Evolutionary conservation across 2,797 vertebrate species (phyloP), one percentile per base, ranked within the genome.

Genomic region (Neosilurus mollespiculum): DNA sequence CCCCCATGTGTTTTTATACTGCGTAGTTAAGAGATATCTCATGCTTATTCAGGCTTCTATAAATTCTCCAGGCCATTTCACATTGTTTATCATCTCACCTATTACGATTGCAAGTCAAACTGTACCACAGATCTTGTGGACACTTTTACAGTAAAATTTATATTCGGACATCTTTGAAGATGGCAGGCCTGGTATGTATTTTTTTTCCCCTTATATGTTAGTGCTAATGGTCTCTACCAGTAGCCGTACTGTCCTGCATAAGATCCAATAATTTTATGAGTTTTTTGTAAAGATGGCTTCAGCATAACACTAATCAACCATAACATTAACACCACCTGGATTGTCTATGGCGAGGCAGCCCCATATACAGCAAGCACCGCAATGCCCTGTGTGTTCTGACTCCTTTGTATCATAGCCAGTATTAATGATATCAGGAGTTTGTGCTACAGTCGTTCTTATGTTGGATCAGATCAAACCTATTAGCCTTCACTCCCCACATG

Each of bases 251-350:
- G 88, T 90, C 90, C 89, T 90, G 90, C 91, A 92, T 92, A 88
- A 92, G 89, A 87, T 92, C 91, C 91, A 58, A 90, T 92, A 90
- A 90, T 87, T 94, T 69, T 89, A 43, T 2, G 43, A 8, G 90
- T 92, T 92, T 94, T 91, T 92, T 93, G 92, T 89, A 61, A 53
- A 78, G 34, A 49, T 18, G 10, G 6, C 5, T 14, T 53, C 7
- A 4, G 8, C 43, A 1, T 0, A 1, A 43, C 43, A 43, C 4
- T 8, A 43, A 4, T 43, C 43, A 43, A 43, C 43, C 43, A 43
- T 43, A 43, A 43, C 43, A 5, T 43, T 43, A 43, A 43, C 43
- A 43, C 43, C 43, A 43, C 43, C 43, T 43, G 43, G 8, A 43
- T 43, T 43, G 8, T 43, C 43, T 43, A 43, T 4, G 43, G 43